A percentile compares a stretch with the other conserved stretches of the same genome.
Evolutionary conservation across 1,140 invertebrate genomes (phyloP).

Genomic region (Drosophila varians): DNA sequence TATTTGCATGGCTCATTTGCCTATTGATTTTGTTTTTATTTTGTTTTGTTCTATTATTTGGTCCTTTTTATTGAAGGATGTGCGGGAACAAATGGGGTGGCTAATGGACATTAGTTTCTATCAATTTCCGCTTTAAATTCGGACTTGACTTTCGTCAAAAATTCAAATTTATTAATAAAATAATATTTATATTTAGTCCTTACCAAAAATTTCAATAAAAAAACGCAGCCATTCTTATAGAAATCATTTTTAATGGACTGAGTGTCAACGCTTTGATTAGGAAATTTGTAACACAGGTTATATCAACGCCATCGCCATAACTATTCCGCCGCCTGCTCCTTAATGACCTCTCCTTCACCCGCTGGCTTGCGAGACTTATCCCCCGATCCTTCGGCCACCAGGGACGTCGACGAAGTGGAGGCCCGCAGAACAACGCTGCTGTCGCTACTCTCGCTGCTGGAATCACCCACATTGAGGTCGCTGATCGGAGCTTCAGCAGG

Average conservation of each 20-base stretch:
- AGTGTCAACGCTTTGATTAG: conserved; percentile 52
- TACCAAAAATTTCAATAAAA: not conserved
- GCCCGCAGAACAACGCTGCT: conserved; percentile 61
- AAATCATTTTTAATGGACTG: conserved; percentile 50
- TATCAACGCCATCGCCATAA: not conserved
- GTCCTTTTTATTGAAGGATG: not conserved
- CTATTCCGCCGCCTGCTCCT: conserved; percentile 14
- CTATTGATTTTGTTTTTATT: conserved; percentile 46
- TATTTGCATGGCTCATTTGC: conserved; percentile 59
- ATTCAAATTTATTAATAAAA: too few species aligned
- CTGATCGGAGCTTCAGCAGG: conserved; percentile 43
- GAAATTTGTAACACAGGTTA: conserved; percentile 51
- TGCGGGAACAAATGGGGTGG: not conserved
- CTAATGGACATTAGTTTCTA: conserved; percentile 39
- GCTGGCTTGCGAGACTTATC: conserved; percentile 33
- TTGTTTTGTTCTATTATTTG: conserved; percentile 5
- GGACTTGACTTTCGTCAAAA: conserved; percentile 28
- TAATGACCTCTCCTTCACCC: conserved; percentile 23
- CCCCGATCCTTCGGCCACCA: conserved; percentile 50
- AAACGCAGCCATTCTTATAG: conserved; percentile 4
- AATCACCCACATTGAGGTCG: conserved; percentile 64
- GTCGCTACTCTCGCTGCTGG: conserved; percentile 70
- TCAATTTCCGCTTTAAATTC: conserved; percentile 29
- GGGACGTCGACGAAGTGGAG: conserved; percentile 42
- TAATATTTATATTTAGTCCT: too few species aligned